phyloP scores from a whole-genome alignment of 2,113 vertebrate species.

The Zosterops hypoxanthus region DNA sequence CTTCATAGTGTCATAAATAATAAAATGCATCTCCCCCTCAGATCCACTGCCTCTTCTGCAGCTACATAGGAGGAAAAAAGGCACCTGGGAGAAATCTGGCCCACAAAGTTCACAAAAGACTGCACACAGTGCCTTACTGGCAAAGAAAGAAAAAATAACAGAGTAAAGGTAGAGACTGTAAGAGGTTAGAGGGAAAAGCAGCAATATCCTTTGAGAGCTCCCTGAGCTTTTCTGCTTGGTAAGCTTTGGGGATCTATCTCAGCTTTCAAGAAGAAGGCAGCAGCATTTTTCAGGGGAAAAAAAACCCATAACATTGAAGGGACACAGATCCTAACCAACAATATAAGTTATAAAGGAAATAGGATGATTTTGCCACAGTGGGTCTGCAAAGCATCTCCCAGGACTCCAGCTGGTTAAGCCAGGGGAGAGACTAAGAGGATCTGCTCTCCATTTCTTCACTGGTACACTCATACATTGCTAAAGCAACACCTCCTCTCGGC shows the following conservation, averaged over 20 bases:
- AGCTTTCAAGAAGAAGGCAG: not conserved
- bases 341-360: not conserved
- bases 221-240: not conserved
- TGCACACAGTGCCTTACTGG: conserved; percentile 50
- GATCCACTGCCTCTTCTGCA: conserved; percentile 43
- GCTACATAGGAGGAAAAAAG: conserved; percentile 58
- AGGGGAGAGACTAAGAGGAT: not conserved
- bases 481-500: not conserved
- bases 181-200: conserved; percentile 45
- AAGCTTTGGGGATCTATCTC: conserved; percentile 26
- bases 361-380: not conserved
- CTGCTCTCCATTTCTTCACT: not conserved
- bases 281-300: not conserved
- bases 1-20: conserved; percentile 36
- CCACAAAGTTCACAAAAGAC: conserved; percentile 65
- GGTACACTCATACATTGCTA: not conserved
- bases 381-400: not conserved
- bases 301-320: fast-evolving
- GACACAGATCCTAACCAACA: not conserved
- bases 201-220: conserved; percentile 54
- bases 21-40: conserved; percentile 26
- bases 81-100: conserved; percentile 59
- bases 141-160: conserved; percentile 51
- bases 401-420: not conserved
- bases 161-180: conserved; percentile 27